phyloP scores from a whole-genome alignment of 2,797 vertebrate genomes.

The Coregonus sp. region DNA sequence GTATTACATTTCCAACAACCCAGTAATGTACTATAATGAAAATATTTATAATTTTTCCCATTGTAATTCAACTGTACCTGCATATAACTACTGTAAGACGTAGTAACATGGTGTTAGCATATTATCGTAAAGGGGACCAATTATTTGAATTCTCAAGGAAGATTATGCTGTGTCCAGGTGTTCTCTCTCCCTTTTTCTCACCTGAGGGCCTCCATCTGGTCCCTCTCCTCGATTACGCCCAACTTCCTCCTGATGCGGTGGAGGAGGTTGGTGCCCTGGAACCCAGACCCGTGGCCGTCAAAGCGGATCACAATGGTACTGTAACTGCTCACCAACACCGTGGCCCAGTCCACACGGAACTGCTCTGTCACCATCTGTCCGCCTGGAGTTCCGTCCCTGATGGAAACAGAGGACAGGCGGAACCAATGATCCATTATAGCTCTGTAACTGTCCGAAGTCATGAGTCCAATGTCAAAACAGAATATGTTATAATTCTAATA shows the following conservation, averaged over 20 bases:
- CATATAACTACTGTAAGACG: no score
- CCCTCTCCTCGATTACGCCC: slow-evolving; percentile 85
- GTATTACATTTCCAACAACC: background rate
- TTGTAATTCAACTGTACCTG: no score
- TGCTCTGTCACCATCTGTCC: slow-evolving; percentile 91
- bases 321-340: slow-evolving; percentile 90
- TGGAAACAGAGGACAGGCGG: slow-evolving; percentile 23
- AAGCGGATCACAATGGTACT: slow-evolving; percentile 86
- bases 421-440: background rate
- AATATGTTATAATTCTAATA: background rate
- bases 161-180: no score
- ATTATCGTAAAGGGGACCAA: no score
- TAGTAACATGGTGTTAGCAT: no score
- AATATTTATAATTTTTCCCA: no score
- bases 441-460: background rate
- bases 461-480: background rate
- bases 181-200: slow-evolving; percentile 46
- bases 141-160: no score
- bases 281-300: slow-evolving; percentile 93
- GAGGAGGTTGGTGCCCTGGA: slow-evolving; percentile 91
- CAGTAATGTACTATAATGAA: no score
- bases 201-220: slow-evolving; percentile 90
- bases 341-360: slow-evolving; percentile 91
- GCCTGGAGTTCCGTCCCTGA: slow-evolving; percentile 89
- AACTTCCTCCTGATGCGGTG: slow-evolving; percentile 85